Evolutionary conservation across 2,113 vertebrate species (phyloP).

Genomic region (Vombatus ursinus): DNA sequence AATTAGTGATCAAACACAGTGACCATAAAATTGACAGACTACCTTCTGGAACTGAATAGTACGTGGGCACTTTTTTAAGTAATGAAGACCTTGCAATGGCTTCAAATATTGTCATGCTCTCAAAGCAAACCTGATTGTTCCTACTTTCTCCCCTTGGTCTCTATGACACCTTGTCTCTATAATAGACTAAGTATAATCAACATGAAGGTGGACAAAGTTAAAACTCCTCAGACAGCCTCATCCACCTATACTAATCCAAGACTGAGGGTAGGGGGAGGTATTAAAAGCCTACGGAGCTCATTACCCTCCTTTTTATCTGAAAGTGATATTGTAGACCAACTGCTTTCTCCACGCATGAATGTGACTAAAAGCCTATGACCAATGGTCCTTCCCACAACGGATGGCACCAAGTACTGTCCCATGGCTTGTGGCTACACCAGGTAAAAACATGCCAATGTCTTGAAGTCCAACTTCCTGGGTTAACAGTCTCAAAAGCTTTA

Average conservation of each 20-base stretch:
- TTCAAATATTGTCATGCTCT: too few species aligned
- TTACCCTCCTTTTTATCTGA: not conserved
- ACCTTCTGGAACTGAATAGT: not conserved
- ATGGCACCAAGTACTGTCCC: not conserved
- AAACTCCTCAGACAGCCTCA: not conserved
- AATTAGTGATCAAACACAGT: not conserved
- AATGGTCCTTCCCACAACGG: not conserved
- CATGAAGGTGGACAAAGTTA: not conserved
- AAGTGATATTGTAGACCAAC: not conserved
- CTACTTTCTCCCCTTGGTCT: not conserved
- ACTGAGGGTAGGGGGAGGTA: not conserved
- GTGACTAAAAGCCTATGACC: not conserved
- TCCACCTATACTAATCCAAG: not conserved
- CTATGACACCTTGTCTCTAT: not conserved
- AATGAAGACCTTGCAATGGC: not conserved
- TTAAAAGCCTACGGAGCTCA: not conserved
- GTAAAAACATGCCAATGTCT: not conserved
- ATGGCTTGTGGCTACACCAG: not conserved
- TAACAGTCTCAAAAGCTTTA: not conserved
- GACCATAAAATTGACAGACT: not conserved
- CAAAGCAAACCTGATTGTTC: not conserved
- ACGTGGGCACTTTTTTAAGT: fast-evolving
- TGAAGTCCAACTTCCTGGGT: not conserved
- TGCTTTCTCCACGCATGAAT: not conserved
- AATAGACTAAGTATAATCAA: not conserved